Conservation (phyloP, 2,113 vertebrate species). For the Rhinolophus sinicus region DNA sequence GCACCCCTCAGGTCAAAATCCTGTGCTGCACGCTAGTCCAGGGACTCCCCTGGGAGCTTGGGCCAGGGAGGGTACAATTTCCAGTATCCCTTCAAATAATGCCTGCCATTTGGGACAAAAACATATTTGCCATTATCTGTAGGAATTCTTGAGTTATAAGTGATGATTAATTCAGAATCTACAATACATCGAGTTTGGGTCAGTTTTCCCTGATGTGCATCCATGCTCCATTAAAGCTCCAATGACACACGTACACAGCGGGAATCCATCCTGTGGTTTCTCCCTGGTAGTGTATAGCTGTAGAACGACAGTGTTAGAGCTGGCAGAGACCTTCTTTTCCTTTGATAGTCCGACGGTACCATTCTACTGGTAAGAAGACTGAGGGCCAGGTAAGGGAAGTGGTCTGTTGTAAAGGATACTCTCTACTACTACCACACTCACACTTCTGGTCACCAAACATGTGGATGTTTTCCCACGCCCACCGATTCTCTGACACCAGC, state of each 20-base stretch:
- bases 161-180: background rate
- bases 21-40: no score
- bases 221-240: background rate
- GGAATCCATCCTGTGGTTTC: background rate
- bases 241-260: fast-evolving
- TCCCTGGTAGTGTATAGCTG: background rate
- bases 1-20: background rate
- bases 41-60: background rate
- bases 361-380: background rate
- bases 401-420: background rate
- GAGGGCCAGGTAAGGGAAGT: background rate
- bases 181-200: background rate
- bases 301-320: no score
- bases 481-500: background rate
- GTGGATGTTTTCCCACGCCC: background rate
- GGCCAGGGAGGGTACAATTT: background rate
- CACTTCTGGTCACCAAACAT: background rate
- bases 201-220: background rate
- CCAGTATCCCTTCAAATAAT: background rate
- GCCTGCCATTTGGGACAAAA: background rate
- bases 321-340: background rate
- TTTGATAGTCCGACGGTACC: background rate
- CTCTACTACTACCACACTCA: background rate
- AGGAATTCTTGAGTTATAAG: background rate
- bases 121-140: background rate